phyloP scores from a whole-genome alignment of 2,113 vertebrate genomes.

The Nannospalax galili region DNA sequence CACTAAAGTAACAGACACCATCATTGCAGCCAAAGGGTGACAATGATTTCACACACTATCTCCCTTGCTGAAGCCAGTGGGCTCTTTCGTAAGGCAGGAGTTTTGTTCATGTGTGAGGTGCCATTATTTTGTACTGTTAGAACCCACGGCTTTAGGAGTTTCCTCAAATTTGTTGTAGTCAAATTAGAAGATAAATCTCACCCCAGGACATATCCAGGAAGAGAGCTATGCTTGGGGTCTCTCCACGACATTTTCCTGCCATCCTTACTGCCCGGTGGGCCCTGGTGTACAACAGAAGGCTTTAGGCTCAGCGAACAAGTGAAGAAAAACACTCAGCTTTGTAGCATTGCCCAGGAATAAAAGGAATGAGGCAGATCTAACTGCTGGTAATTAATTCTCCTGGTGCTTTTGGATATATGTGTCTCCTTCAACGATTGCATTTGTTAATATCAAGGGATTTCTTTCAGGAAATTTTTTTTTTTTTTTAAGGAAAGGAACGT shows the following conservation, averaged over 20 bases:
- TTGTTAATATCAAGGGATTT: slow-evolving; percentile 75
- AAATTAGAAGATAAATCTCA: slow-evolving; percentile 45
- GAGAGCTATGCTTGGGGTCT: not conserved
- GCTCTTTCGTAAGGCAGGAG: not conserved
- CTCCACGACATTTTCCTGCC: not conserved
- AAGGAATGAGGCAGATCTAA: slow-evolving; percentile 14
- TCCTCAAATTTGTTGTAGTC: slow-evolving; percentile 10
- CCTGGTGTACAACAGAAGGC: not conserved
- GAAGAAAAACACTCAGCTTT: slow-evolving; percentile 7
- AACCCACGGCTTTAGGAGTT: not conserved
- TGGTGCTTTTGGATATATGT: slow-evolving; percentile 38
- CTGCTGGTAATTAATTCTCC: slow-evolving; percentile 75
- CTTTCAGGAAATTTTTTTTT: slow-evolving; percentile 51
- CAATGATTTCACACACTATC: not conserved
- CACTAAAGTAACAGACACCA: not conserved
- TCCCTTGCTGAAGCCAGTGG: not conserved
- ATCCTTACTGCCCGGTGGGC: not conserved
- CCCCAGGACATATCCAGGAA: not conserved
- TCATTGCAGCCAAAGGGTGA: not conserved
- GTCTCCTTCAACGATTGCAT: slow-evolving; percentile 55
- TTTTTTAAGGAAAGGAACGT: not conserved
- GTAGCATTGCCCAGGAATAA: not conserved
- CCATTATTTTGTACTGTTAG: slow-evolving; percentile 45
- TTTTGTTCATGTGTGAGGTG: not conserved
- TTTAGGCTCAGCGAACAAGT: not conserved